Evolutionary conservation across 2,113 vertebrate species (phyloP), one percentile per base, ranked within the genome.

Genomic region (Thomomys bottae): DNA sequence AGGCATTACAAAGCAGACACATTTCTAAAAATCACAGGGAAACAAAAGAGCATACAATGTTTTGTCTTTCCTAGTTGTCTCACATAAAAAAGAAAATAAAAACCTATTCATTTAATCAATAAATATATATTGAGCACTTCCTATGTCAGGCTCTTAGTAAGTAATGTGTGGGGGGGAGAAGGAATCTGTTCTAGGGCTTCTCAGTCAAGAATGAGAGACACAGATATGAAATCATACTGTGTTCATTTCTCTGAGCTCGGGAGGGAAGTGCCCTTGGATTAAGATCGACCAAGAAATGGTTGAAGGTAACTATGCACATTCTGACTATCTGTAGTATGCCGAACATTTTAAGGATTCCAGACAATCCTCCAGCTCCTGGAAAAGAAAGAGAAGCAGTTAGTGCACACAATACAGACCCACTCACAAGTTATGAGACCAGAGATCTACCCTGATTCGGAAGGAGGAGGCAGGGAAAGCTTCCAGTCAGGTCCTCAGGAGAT

Each of bases 121-220:
- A 86, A 70, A 64, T 63, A 92, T 57, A 70, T 95, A 38, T 30
- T 78, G 40, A 82, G 26, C 4, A n/a, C 30, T 72, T 85, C 54
- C 8, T 88, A 1, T 32, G 45, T 77, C 68, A 77, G 17, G 21
- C 5, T 80, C 36, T 76, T 17, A 32, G 6, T 49, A 88, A 71
- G 26, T n/a, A 76, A 6, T 34, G 21, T 14, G 49, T n/a, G 49
- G 45, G 1, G 10, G 1, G 9, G 24, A 15, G 15, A 11, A 2
- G 12, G 28, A 32, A 34, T 54, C 82, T 24, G 6, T 64, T 28
- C 67, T 57, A 59, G 88, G 64, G 87, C 64, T 63, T 91, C 64
- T 76, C 21, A 54, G 40, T 88, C 45, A 85, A n/a, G 42, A 86
- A 87, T 36, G 23, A 42, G 34, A 18, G 23, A 70, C 38, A 64